Evolutionary conservation across 2,797 vertebrate species (phyloP).

Genomic region (Pelochelys cantorii): DNA sequence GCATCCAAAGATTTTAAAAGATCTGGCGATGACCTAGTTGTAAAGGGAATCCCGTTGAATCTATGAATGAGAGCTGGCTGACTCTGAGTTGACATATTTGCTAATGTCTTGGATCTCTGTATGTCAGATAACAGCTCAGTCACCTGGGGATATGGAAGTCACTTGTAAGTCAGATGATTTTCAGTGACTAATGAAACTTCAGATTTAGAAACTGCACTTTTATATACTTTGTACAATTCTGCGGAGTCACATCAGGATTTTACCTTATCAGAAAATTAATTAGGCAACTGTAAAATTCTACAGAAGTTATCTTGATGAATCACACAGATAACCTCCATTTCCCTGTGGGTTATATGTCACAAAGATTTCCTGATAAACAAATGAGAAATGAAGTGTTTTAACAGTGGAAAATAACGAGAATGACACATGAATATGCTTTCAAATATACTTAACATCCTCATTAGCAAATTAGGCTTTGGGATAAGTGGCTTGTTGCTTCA

Average conservation of each 20-base stretch:
- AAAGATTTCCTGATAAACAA: neutral
- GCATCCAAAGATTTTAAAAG: slow-evolving; percentile 76
- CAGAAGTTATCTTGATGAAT: slow-evolving; percentile 68
- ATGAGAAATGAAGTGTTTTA: neutral
- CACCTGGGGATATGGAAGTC: neutral
- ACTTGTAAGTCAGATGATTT: slow-evolving; percentile 33
- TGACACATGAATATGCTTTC: neutral
- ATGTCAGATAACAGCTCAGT: slow-evolving; percentile 30
- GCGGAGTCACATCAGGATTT: slow-evolving; percentile 30
- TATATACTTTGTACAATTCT: slow-evolving; percentile 57
- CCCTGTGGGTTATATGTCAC: neutral
- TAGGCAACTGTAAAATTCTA: slow-evolving; percentile 45
- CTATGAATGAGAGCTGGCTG: slow-evolving; percentile 70
- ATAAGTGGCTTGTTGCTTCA: neutral
- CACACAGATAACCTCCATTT: neutral
- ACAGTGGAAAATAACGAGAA: neutral
- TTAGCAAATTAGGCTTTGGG: neutral
- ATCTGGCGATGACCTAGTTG: slow-evolving; percentile 75
- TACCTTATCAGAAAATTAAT: slow-evolving; percentile 46
- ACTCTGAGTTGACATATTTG: slow-evolving; percentile 65
- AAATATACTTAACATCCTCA: neutral
- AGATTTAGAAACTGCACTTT: slow-evolving; percentile 26
- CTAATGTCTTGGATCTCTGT: slow-evolving; percentile 31
- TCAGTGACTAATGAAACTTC: neutral
- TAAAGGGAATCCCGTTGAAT: slow-evolving; percentile 80